Evolutionary conservation across 2,797 vertebrate genomes (phyloP), one percentile per base, ranked within the genome.

Genomic region (Enteromius thamalakanensis): DNA sequence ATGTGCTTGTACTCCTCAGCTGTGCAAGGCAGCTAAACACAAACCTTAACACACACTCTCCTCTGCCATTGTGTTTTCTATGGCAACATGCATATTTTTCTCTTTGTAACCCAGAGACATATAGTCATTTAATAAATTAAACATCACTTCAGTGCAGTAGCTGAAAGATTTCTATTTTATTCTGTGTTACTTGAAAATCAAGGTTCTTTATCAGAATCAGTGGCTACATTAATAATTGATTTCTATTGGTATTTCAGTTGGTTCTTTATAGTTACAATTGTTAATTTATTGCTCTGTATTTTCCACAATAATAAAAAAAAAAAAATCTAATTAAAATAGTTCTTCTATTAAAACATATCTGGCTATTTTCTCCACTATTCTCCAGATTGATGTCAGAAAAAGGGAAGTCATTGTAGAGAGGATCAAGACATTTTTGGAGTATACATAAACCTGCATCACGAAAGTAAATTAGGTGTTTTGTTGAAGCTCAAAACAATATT

Each of bases 1-100:
- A 71, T 58, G 55, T 40, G 40, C 19, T 37, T 82, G 81, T 3
- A 12, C 64, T 72, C 65, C 74, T 69, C 40, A 72, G 4, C 62
- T 6, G 8, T 58, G 34, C 23, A 60, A 71, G 68, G 60, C 21
- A 47, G 19, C 68, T 62, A 45, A 34, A 64, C 14, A 47, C 14
- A 47, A 81, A 71, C 32, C 21, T 53, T 23, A 9, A 58, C 17
- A 40, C 23, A 17, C 12, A 65, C 70, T 34, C 3, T 70, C 3
- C 21, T 42, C 6, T 3, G 29, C 7, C 12, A 17, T 62, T 62
- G 0, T 53, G 17, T n/a, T 42, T 69, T 79, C 11, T 14, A 19
- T 79, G 45, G 26, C 21, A 78, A n/a, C 45, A 49, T 78, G 26
- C 17, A n/a, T 45, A 45, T 45, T 10, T 76, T 17, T 9, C 29